phyloP scores from a whole-genome alignment of 2,888 invertebrate genomes.

The Adela reaumurella region DNA sequence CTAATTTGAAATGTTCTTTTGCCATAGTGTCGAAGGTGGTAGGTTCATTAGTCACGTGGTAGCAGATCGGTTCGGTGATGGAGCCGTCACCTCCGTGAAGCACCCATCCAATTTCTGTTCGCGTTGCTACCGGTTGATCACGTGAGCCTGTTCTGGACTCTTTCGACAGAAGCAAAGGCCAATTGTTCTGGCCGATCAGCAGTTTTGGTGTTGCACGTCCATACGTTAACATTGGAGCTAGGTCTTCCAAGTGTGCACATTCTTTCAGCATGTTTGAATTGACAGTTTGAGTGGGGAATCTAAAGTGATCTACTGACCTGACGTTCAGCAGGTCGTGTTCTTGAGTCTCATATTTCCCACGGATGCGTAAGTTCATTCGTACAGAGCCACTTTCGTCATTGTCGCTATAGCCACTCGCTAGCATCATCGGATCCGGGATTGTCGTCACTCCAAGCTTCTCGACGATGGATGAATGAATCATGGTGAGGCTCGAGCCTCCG shows the following conservation, averaged over 20 bases:
- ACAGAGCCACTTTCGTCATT: not conserved
- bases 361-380: not conserved
- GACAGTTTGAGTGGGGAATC: not conserved
- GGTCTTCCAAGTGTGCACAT: not conserved
- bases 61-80: too few species aligned
- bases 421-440: not conserved
- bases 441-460: not conserved
- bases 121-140: not conserved
- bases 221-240: not conserved
- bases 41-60: too few species aligned
- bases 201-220: not conserved
- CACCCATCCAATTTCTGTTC: not conserved
- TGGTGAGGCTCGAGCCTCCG: not conserved
- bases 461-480: slow-evolving; percentile 1
- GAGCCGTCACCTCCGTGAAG: not conserved
- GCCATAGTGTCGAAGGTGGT: too few species aligned
- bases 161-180: not conserved
- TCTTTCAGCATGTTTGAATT: not conserved
- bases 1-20: too few species aligned
- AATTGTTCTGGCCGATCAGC: not conserved
- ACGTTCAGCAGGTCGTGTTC: not conserved
- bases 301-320: not conserved
- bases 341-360: not conserved
- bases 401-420: not conserved
- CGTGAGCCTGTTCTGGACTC: not conserved